Conservation (phyloP, 2,888 invertebrate genomes). For the Xiphydria camelus region DNA sequence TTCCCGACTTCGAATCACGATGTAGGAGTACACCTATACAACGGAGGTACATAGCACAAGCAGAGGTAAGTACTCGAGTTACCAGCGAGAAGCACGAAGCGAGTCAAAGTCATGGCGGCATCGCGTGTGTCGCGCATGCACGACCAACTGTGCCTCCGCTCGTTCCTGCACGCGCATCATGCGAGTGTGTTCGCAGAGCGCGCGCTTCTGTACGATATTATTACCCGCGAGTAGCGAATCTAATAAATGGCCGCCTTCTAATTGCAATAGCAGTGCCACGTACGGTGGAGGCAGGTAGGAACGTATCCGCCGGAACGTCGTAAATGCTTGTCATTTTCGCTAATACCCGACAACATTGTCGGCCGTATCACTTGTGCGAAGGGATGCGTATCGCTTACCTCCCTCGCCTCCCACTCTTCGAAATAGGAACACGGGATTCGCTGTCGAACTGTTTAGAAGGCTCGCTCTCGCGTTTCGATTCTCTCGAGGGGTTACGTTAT, state of each 20-base stretch:
- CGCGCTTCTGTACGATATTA: conserved; percentile 19
- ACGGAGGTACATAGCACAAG: too few species aligned
- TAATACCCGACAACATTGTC: conserved; percentile 24
- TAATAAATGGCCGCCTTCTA: conserved; percentile 42
- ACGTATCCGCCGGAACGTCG: conserved; percentile 10
- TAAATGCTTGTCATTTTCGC: conserved; percentile 29
- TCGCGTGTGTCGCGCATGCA: conserved; percentile 27
- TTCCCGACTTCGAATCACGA: too few species aligned
- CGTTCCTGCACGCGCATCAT: conserved; percentile 22
- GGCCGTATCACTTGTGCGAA: too few species aligned
- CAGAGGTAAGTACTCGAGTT: too few species aligned
- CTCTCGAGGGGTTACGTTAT: too few species aligned
- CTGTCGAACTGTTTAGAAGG: too few species aligned
- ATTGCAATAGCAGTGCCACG: neutral
- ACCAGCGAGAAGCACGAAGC: neutral
- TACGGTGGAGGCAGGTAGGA: neutral
- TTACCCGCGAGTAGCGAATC: conserved; percentile 46
- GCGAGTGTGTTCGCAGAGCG: conserved; percentile 6
- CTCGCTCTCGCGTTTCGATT: too few species aligned
- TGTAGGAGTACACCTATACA: too few species aligned
- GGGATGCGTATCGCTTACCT: too few species aligned
- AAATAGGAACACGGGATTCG: too few species aligned
- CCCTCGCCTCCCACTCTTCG: too few species aligned
- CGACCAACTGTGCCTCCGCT: conserved; percentile 23
- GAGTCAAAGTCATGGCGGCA: conserved; percentile 26